These are phyloP conservation scores for Procambarus clarkii DNA, from an alignment of 1,140 invertebrate genomes.

Conservation along the genomic window DNA sequence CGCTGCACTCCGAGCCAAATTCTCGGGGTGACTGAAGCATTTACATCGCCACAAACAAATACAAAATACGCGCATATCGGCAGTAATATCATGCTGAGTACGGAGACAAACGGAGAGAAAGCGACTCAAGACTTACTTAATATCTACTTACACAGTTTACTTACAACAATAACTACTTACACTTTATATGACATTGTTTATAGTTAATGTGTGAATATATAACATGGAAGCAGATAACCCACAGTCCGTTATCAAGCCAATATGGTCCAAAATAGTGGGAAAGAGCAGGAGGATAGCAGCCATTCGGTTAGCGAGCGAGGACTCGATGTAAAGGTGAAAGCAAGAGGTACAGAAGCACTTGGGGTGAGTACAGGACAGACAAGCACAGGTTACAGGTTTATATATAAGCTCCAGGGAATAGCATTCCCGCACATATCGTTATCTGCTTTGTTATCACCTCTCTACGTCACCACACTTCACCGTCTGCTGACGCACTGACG, in stretches of 20 bases:
- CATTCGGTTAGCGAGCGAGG: too few species aligned
- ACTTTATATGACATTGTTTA: not conserved
- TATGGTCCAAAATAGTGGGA: too few species aligned
- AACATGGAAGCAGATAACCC: not conserved
- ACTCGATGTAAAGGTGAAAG: too few species aligned
- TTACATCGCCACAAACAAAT: not conserved
- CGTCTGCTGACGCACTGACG: too few species aligned
- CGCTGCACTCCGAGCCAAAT: not conserved
- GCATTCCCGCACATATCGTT: too few species aligned
- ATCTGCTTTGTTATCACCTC: too few species aligned
- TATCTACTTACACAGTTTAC: conserved; percentile 19
- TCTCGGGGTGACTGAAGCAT: not conserved
- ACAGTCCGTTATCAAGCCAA: too few species aligned
- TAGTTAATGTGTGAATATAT: conserved; percentile 10
- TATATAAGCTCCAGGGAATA: not conserved
- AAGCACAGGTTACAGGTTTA: not conserved
- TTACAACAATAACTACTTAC: not conserved
- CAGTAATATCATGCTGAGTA: not conserved
- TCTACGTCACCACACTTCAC: too few species aligned
- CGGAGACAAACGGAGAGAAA: not conserved
- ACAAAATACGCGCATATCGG: not conserved
- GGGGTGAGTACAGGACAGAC: not conserved
- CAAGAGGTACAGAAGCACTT: not conserved
- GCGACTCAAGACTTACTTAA: conserved; percentile 28
- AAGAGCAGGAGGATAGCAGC: too few species aligned